These are phyloP conservation scores for Cygnus olor DNA, from an alignment of 2,797 vertebrate species.

Conservation along the genomic window DNA sequence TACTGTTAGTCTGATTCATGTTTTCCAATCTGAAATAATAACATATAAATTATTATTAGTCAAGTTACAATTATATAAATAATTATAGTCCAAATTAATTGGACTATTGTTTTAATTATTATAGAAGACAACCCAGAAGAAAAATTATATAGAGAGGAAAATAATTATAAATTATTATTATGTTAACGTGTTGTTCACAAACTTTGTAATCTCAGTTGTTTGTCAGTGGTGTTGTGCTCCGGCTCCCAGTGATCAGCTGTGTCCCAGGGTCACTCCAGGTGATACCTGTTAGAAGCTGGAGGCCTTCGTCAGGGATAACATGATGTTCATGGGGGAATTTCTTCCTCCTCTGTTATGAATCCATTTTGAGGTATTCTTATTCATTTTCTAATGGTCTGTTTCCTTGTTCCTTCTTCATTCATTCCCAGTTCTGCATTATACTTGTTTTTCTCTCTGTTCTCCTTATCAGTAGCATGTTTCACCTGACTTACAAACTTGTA, in stretches of 20 bases:
- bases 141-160: no score
- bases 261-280: not conserved
- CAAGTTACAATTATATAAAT: not conserved
- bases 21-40: not conserved
- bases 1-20: not conserved
- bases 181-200: not conserved
- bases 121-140: not conserved
- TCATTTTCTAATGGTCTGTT: not conserved
- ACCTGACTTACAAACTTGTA: not conserved
- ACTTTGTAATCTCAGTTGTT: not conserved
- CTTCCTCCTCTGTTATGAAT: not conserved
- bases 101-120: not conserved
- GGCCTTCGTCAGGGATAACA: not conserved
- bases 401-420: not conserved
- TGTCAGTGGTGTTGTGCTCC: not conserved
- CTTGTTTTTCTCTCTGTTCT: fast-evolving
- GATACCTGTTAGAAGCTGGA: not conserved
- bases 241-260: not conserved
- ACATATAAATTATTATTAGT: not conserved
- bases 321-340: not conserved
- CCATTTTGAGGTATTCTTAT: not conserved
- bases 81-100: not conserved
- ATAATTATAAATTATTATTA: no score
- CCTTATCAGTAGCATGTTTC: not conserved
- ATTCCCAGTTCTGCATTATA: not conserved